A percentile compares a stretch with the other conserved stretches of the same genome.
Conservation (phyloP, 2,797 vertebrate genomes). For the Cynopterus sphinx region DNA sequence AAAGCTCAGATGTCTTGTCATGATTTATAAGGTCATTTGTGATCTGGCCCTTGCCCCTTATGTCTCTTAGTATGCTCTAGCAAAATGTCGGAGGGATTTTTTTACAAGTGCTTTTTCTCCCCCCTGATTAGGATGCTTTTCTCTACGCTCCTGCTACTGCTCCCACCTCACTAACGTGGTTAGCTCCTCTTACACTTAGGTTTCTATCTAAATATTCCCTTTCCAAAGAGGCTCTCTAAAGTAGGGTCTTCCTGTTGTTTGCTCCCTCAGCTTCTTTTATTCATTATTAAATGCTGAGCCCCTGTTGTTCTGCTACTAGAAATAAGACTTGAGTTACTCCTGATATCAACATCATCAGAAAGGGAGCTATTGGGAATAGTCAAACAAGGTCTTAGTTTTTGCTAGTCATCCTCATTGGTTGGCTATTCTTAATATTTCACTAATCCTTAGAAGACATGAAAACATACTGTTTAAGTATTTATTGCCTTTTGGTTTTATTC, state of each 20-base stretch:
- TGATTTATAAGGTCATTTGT: background rate
- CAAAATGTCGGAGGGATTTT: background rate
- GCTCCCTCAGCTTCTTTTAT: background rate
- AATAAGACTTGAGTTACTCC: background rate
- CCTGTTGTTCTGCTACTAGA: background rate
- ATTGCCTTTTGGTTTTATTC: background rate
- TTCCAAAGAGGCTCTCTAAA: background rate
- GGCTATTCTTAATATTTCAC: background rate
- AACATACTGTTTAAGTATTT: background rate
- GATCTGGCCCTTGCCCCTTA: background rate
- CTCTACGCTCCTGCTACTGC: background rate
- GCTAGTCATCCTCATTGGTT: background rate
- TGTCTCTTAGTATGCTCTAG: background rate
- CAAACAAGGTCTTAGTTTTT: background rate
- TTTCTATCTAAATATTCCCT: background rate
- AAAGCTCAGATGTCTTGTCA: background rate
- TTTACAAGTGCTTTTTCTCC: background rate
- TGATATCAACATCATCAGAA: background rate
- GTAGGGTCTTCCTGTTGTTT: background rate
- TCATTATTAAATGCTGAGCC: background rate
- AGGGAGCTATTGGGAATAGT: background rate
- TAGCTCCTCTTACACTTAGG: background rate
- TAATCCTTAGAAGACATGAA: background rate
- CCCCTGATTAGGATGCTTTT: background rate
- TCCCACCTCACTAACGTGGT: background rate